These are phyloP conservation scores for Drosophila kanapiae DNA, from an alignment of 1,140 invertebrate genomes.

Conservation along the genomic window DNA sequence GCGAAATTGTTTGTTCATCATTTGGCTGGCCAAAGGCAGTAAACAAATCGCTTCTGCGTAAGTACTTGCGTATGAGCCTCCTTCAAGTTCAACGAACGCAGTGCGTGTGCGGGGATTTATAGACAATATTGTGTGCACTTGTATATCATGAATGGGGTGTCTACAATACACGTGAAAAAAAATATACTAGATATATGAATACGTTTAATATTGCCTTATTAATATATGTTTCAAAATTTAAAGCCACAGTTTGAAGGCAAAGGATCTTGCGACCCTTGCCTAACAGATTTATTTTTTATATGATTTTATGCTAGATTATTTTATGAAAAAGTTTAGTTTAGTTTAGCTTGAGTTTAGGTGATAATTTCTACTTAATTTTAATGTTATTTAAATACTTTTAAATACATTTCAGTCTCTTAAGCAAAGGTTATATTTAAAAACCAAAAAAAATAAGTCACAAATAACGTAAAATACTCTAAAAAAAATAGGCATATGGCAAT, in stretches of 20 bases:
- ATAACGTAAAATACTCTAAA: background rate
- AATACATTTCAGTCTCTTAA: no score
- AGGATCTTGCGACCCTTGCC: no score
- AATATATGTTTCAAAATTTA: background rate
- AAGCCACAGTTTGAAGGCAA: no score
- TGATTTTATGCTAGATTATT: background rate
- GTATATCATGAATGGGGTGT: conserved; percentile 24
- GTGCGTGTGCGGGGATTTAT: conserved; percentile 58
- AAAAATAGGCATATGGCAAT: background rate
- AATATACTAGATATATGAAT: background rate
- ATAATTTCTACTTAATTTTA: background rate
- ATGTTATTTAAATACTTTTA: background rate
- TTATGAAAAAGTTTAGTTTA: background rate
- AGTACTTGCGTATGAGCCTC: conserved; percentile 9
- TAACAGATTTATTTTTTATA: no score
- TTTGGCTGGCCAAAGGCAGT: conserved; percentile 39
- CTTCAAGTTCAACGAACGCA: conserved; percentile 68
- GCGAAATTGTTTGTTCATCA: conserved; percentile 55
- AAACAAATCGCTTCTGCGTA: conserved; percentile 31
- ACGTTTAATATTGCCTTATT: background rate
- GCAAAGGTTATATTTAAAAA: background rate
- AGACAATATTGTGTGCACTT: conserved; percentile 35
- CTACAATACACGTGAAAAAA: conserved; percentile 18
- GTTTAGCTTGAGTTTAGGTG: background rate
- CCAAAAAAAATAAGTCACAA: background rate